phyloP scores from a whole-genome alignment of 2,797 vertebrate species.

The Geotrypetes seraphini region DNA sequence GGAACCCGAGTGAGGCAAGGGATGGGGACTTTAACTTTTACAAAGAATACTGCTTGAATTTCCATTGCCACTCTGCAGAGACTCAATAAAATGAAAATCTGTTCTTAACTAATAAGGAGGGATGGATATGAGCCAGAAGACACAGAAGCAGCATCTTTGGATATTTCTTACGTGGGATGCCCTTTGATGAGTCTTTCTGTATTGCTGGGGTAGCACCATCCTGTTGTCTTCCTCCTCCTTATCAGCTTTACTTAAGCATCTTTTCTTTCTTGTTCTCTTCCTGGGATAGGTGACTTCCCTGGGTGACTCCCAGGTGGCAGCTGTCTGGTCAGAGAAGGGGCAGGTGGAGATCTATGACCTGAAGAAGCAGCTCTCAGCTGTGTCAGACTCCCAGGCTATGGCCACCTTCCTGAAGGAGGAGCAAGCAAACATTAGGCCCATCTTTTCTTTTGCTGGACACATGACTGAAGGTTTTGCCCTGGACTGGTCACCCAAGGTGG shows the following conservation, averaged over 20 bases:
- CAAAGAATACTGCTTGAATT: too few relatives aligned
- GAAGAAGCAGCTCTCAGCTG: constrained; percentile 59
- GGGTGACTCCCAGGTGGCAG: constrained; percentile 61
- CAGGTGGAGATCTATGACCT: constrained; percentile 79
- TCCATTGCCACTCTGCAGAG: too few relatives aligned
- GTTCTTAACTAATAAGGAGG: too few relatives aligned
- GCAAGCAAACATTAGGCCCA: constrained; percentile 61
- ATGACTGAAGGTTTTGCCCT: constrained; percentile 84
- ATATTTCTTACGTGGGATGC: too few relatives aligned
- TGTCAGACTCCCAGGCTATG: constrained; percentile 66
- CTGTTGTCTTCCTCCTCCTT: too few relatives aligned
- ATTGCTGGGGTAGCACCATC: too few relatives aligned
- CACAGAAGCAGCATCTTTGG: too few relatives aligned
- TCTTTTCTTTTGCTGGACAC: constrained; percentile 79
- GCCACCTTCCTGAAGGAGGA: constrained; percentile 59
- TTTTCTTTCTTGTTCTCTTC: background rate
- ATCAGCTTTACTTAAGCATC: background rate
- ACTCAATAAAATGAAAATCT: too few relatives aligned
- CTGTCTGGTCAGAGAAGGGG: constrained; percentile 85
- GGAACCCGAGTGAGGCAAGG: too few relatives aligned
- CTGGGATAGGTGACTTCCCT: constrained; percentile 63
- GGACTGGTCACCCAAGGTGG: constrained; percentile 76
- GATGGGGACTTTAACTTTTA: too few relatives aligned
- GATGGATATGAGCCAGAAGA: too few relatives aligned
- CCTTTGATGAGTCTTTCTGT: too few relatives aligned